Base-by-base conservation (phyloP, 2,113 vertebrate genomes). In the Pithys albifrons region DNA sequence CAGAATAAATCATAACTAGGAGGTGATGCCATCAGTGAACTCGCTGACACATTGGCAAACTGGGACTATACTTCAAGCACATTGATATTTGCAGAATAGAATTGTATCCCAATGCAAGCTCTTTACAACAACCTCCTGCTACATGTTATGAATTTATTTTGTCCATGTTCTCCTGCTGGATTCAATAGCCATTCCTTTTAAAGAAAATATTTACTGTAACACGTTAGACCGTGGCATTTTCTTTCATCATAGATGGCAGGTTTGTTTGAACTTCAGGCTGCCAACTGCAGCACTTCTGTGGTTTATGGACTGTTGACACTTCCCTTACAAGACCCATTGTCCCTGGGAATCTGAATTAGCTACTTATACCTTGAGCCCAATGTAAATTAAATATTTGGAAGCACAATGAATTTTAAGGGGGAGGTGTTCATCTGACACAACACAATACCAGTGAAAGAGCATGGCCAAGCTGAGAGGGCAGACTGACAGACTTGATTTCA, bases 401-500 rank as follows among this genome's bases (percentile, higher is more conserved):
- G 14, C 5, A 39, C 28, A 74, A 8, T 62, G 24, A 54, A 74
- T 70, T 39, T 49, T 35, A 17, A 45, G 13, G 16, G 14, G 33
- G 7, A n/a, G 7, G 12, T 8, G 12, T 52, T 92, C 57, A 31
- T 27, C 48, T 46, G 49, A 43, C n/a, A 80, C 35, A 27, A 17
- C 0, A 1, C 7, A 17, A 27, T 41, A 17, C 12, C 2, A 2
- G 67, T 20, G 48, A 45, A 14, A 43, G 10, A 35, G 10, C 33
- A 3, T 5, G 49, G 62, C 12, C 64, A 61, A 25, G n/a, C 3
- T 52, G 45, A 22, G 20, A 16, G 24, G 18, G 13, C 37, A 74
- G 65, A 62, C 41, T 41, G 19, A 33, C 39, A 55, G 14, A 35
- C 14, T 37, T 24, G 14, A 54, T 23, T 70, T 31, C 46, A 48